Conservation (phyloP, 1,140 invertebrate species). For the Harpegnathos saltator region DNA sequence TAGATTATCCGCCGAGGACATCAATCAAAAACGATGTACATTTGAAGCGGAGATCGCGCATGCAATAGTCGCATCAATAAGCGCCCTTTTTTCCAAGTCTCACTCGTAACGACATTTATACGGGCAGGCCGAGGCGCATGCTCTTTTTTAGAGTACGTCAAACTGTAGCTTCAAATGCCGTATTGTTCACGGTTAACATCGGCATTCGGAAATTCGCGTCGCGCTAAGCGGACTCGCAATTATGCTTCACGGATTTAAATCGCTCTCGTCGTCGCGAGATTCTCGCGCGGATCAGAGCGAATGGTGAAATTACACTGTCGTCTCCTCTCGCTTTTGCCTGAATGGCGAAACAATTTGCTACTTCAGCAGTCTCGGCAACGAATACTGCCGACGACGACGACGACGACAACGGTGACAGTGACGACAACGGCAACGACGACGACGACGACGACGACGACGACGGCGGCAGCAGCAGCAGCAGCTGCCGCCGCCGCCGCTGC, state of each 20-base stretch:
- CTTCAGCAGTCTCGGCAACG: conserved; percentile 26
- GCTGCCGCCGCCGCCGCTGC: too few species aligned
- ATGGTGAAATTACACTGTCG: conserved; percentile 35
- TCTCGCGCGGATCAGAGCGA: conserved; percentile 16
- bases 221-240: background rate
- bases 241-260: conserved; percentile 28
- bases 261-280: conserved; percentile 29
- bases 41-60: conserved; percentile 30
- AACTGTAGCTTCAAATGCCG: too few species aligned
- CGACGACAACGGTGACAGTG: too few species aligned
- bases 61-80: conserved; percentile 57
- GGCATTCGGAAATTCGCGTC: conserved; percentile 20
- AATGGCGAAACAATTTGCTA: conserved; percentile 56
- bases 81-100: conserved; percentile 26
- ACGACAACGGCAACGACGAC: background rate
- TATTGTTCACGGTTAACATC: background rate
- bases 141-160: too few species aligned
- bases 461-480: background rate
- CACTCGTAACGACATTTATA: conserved; percentile 24
- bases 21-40: conserved; percentile 40
- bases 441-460: too few species aligned
- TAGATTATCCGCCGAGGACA: conserved; percentile 7
- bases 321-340: conserved; percentile 43
- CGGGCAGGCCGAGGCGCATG: background rate
- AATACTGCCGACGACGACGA: too few species aligned